Conservation (phyloP, 2,113 vertebrate genomes). For the Phrynosoma blainvillii region DNA sequence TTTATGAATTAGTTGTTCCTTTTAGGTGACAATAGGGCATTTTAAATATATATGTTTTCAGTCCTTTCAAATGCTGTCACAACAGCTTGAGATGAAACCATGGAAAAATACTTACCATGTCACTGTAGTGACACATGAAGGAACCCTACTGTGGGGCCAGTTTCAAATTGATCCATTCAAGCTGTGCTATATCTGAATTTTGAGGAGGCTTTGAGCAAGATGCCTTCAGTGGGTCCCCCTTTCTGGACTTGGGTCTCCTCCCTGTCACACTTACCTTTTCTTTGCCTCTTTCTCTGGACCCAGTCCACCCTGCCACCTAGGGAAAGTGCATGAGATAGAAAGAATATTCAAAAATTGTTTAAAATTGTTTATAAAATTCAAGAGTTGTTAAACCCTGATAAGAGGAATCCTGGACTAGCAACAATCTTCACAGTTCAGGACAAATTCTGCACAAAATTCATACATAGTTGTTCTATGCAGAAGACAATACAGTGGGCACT, state of each 20-base stretch:
- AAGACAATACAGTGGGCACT: too few species aligned
- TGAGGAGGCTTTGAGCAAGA: neutral
- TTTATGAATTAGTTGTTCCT: neutral
- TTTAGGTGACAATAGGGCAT: neutral
- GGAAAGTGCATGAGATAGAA: neutral
- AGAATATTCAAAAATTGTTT: too few species aligned
- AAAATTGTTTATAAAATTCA: too few species aligned
- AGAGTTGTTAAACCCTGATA: too few species aligned
- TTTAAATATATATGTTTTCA: too few species aligned
- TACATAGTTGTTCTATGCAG: too few species aligned
- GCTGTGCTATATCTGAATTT: neutral
- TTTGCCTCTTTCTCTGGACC: neutral
- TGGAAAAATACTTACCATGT: too few species aligned
- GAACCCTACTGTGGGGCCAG: too few species aligned
- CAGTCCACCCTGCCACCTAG: neutral
- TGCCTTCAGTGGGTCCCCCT: neutral
- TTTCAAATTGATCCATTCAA: neutral
- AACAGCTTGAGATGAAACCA: neutral
- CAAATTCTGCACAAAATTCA: too few species aligned
- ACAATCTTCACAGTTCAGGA: too few species aligned
- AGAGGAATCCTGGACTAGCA: too few species aligned
- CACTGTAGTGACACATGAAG: neutral
- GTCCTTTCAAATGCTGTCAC: neutral
- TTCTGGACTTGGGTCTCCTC: neutral
- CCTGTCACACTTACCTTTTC: neutral